Evolutionary conservation across 1,140 invertebrate genomes (phyloP), one percentile per base, ranked within the genome.

Genomic region (Lordiphosa mommai): DNA sequence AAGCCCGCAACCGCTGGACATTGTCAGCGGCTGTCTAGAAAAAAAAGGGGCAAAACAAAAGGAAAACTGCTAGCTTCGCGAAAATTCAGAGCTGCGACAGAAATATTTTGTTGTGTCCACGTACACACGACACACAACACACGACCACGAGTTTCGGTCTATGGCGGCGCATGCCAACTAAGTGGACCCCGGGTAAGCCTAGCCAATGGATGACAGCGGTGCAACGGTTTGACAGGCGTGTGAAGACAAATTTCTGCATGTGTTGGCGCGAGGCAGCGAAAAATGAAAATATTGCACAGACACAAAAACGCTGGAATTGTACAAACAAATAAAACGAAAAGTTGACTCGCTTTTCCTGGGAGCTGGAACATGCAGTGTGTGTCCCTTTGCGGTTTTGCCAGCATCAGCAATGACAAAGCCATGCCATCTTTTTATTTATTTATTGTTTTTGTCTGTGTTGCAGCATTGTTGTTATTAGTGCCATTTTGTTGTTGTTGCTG

Each of bases 381-480:
- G 47, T 69, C 55, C 57, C 56, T 55, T 70, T 79, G 74, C 65
- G 76, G 76, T 82, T 84, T 76, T 82, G 67, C 77, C 59, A 65
- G 76, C 76, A 82, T 82, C 67, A 70, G 76, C 71, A 74, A 63
- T 69, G 64, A 69, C 71, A 74, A 74, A 69, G 59, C 71, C 55
- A 74, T 57, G 71, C 76, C 76, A 80, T 80, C 76, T 80, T 82
- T 80, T 80, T 80, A 80, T 80, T 80, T 80, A 82, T 80, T 80
- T 82, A 80, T 80, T 82, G 76, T 80, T 80, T 80, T 80, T 80
- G 74, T 80, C 74, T 80, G 74, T 74, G 76, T 64, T 82, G 70
- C 74, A 71, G 76, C 76, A 80, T 80, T 80, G 76, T 66, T 80
- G 74, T 74, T 80, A 82, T 80, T 80, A 80, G 74, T 80, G 66